Percentiles rank a stretch among this genome's conserved stretches.
Evolutionary conservation across 1,140 invertebrate species (phyloP).

Genomic region (Pseudachorutes palmiensis): DNA sequence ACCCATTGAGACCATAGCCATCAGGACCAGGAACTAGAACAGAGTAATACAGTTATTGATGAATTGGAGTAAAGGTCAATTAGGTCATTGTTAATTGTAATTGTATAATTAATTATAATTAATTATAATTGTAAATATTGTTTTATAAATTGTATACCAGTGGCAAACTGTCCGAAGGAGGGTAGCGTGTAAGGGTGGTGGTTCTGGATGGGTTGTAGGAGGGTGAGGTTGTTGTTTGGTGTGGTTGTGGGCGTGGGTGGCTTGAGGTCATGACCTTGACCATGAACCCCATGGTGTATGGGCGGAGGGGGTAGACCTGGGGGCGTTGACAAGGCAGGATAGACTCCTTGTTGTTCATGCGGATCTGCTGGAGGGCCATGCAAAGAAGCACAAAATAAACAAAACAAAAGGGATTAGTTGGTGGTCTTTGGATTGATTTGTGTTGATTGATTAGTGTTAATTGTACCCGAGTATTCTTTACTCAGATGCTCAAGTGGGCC

Average conservation of each 20-base stretch:
- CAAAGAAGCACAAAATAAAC: constrained; percentile 9
- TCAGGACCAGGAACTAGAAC: constrained; percentile 12
- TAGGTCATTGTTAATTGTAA: too few relatives aligned
- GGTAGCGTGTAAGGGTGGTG: constrained; percentile 28
- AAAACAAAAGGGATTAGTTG: constrained; percentile 10
- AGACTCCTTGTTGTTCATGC: constrained; percentile 19
- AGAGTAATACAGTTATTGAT: not conserved
- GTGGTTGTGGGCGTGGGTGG: constrained; percentile 21
- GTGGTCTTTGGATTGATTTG: not conserved
- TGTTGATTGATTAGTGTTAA: not conserved
- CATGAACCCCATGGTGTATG: constrained; percentile 3
- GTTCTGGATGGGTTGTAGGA: constrained; percentile 32
- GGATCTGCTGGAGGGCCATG: constrained; percentile 15
- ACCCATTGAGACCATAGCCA: constrained; percentile 17
- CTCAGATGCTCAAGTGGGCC: constrained; percentile 16
- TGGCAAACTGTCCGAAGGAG: constrained; percentile 32
- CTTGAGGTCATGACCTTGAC: not conserved
- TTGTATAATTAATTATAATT: too few relatives aligned
- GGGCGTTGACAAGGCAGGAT: constrained; percentile 11
- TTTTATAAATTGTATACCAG: constrained; percentile 21
- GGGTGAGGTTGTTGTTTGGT: constrained; percentile 23
- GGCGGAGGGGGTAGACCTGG: constrained; percentile 10
- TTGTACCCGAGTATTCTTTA: constrained; percentile 19
- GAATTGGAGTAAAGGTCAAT: not conserved
- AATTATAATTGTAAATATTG: too few relatives aligned